These are phyloP conservation scores for Solea solea DNA, from an alignment of 2,113 vertebrate genomes.

Conservation along the genomic window DNA sequence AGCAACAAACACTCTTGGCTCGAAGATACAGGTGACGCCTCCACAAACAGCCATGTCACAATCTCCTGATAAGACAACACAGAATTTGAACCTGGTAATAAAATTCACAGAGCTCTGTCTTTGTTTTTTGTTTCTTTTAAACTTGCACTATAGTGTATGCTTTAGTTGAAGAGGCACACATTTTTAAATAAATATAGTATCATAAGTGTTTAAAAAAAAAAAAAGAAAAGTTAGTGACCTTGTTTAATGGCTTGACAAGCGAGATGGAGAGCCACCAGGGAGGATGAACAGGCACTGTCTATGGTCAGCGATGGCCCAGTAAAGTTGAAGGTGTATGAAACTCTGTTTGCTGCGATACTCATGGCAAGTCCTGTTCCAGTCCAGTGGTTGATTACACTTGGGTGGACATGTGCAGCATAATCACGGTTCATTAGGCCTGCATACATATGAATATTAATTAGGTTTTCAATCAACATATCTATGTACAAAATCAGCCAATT, in stretches of 20 bases:
- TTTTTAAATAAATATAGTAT: too few species aligned
- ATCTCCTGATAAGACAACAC: constrained; percentile 78
- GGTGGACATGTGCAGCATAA: constrained; percentile 73
- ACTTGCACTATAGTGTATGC: too few species aligned
- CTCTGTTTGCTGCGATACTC: constrained; percentile 87
- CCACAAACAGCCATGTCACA: constrained; percentile 90
- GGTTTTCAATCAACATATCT: constrained; percentile 3
- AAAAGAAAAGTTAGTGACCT: constrained; percentile 71
- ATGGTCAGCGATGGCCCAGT: constrained; percentile 87
- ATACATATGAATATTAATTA: constrained; percentile 8
- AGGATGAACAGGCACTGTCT: constrained; percentile 89
- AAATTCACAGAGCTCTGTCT: too few species aligned
- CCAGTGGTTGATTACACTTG: constrained; percentile 81
- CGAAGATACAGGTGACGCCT: constrained; percentile 86
- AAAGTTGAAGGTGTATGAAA: constrained; percentile 88
- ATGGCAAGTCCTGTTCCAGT: constrained; percentile 81
- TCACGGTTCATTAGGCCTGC: constrained; percentile 90
- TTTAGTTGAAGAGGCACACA: too few species aligned
- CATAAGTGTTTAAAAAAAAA: not conserved
- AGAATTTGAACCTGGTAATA: not conserved
- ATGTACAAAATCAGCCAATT: too few species aligned
- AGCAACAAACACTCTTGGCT: constrained; percentile 83
- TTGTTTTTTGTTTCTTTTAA: too few species aligned
- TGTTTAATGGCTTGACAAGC: constrained; percentile 85
- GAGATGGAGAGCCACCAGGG: constrained; percentile 85